These are phyloP conservation scores for Drosophila nannoptera DNA, from an alignment of 1,140 invertebrate species.

Conservation along the genomic window DNA sequence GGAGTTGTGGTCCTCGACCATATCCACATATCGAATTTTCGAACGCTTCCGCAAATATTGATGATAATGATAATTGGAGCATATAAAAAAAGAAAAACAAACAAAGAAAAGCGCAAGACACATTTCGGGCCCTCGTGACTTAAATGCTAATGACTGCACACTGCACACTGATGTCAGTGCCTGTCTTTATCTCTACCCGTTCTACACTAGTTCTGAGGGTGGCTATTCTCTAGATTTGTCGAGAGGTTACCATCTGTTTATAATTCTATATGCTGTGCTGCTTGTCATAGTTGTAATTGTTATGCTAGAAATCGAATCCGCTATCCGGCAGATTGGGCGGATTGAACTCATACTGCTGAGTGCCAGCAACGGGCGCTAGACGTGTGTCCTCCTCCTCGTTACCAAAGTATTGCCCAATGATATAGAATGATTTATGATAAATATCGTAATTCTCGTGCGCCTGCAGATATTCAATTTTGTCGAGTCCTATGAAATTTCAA, in stretches of 20 bases:
- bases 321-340: slow-evolving; percentile 85
- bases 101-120: slow-evolving; percentile 24
- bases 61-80: slow-evolving; percentile 36
- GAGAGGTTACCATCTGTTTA: slow-evolving; percentile 14
- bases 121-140: slow-evolving; percentile 44
- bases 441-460: slow-evolving; percentile 97
- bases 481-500: slow-evolving; percentile 85
- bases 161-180: slow-evolving; percentile 10
- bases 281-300: slow-evolving; percentile 24
- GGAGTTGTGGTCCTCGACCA: slow-evolving; percentile 50
- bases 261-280: slow-evolving; percentile 25
- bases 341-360: slow-evolving; percentile 88
- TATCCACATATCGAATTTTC: slow-evolving; percentile 40
- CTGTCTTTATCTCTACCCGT: slow-evolving; percentile 15
- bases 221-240: slow-evolving; percentile 12
- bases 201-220: slow-evolving; percentile 18
- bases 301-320: slow-evolving; percentile 87
- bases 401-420: slow-evolving; percentile 97
- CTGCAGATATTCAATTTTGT: slow-evolving; percentile 98
- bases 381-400: slow-evolving; percentile 93
- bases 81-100: slow-evolving; percentile 34
- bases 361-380: slow-evolving; percentile 89
- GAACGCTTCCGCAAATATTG: slow-evolving; percentile 27
- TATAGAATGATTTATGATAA: slow-evolving; percentile 97
- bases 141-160: slow-evolving; percentile 71